Base-by-base conservation (phyloP, 2,888 invertebrate genomes). In the Calameuta idolon region DNA sequence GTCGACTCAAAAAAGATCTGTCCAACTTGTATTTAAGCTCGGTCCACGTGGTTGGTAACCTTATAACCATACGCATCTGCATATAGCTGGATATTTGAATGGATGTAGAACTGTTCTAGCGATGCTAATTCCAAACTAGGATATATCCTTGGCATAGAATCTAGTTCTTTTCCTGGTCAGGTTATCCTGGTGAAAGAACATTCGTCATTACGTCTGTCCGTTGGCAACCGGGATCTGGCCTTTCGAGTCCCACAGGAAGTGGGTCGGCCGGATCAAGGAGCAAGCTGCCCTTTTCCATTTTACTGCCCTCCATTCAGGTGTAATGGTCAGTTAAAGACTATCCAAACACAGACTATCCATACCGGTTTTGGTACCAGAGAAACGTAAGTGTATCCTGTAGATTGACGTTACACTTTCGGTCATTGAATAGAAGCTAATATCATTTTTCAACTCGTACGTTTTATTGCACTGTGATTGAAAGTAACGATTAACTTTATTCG, bases 311-410 rank as follows among this genome's bases (percentile, higher is more conserved):
- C 85, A 90, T 91, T 91, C 90, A 90, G 90, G 90, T 91, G 91
- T 90, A 91, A 90, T 91, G 90, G 90, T 90, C 91, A 91, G 90
- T 89, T 89, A 87, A 90, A 88, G 87, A 88, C 90, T 87, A 89
- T 89, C 89, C 88, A 89, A 90, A 89, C 87, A 89, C 82, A 55
- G 23, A 23, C n/a, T n/a, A 23, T 55, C 55, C 85, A 86, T 75
- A 69, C 85, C 88, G 87, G 89, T 86, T 83, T 30, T 9, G 82
- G 55, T 55, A 55, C 55, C 55, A 55, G 55, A 23, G 55, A 55
- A 9, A 55, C 9, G 23, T 55, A 55, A 55, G 23, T 55, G 55
- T 55, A 55, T 55, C 23, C 23, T 55, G 55, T 55, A 55, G 55
- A 55, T 55, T 55, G 55, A 55, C 55, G 55, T 55, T 55, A 55